Conservation (phyloP, 2,113 vertebrate genomes). For the Psilopogon haemacephalus region DNA sequence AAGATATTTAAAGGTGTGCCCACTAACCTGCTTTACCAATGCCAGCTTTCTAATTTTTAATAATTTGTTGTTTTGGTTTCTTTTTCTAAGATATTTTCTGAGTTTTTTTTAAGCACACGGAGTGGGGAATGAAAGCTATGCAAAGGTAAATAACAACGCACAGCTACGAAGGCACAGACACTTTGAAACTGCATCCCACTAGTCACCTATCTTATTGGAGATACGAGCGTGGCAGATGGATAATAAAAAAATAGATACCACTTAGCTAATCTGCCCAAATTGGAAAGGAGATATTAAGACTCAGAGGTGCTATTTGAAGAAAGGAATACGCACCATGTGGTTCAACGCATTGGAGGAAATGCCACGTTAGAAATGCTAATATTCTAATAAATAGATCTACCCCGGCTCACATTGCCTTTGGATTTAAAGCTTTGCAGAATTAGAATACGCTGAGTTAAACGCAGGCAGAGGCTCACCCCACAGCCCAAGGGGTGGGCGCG, state of each 20-base stretch:
- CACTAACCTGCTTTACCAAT: no score
- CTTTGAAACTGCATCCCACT: background rate
- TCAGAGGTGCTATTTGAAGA: constrained; percentile 6
- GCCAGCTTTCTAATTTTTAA: no score
- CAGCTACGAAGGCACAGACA: background rate
- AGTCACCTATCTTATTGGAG: background rate
- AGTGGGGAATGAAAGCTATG: background rate
- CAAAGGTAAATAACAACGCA: background rate
- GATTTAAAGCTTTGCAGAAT: background rate
- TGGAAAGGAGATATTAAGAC: background rate
- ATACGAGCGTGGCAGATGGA: background rate
- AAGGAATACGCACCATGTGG: background rate
- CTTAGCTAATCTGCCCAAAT: constrained; percentile 3
- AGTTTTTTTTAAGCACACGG: background rate
- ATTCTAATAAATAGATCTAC: constrained; percentile 21
- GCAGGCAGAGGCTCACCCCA: background rate
- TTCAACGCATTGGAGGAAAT: background rate
- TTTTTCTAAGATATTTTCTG: no score
- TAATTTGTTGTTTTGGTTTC: no score
- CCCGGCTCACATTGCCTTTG: background rate
- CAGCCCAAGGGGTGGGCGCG: background rate
- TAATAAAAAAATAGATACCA: background rate
- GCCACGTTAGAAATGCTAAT: constrained; percentile 30
- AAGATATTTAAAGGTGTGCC: no score
- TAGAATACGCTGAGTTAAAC: background rate